Evolutionary conservation across 2,113 vertebrate genomes (phyloP).

Genomic region (Panthera tigris): DNA sequence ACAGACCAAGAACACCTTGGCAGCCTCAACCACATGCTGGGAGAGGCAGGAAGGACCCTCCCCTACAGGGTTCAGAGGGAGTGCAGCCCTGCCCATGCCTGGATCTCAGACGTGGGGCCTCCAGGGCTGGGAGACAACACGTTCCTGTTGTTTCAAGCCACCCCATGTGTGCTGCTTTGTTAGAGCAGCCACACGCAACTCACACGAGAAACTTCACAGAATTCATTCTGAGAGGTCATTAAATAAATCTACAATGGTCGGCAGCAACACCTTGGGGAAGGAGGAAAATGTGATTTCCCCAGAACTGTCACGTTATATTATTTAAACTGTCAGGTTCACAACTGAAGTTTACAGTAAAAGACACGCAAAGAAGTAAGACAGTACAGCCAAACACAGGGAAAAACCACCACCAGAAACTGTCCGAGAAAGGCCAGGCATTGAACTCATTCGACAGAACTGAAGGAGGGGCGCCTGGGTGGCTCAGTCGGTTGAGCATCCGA

Average conservation of each 20-base stretch:
- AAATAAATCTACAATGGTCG: neutral
- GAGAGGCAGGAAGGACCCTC: neutral
- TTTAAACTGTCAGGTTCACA: neutral
- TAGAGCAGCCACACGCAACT: neutral
- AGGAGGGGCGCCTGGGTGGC: too few species aligned
- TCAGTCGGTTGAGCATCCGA: too few species aligned
- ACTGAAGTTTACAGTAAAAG: too few species aligned
- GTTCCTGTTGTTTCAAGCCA: too few species aligned
- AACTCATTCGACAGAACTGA: neutral
- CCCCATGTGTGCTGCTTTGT: neutral
- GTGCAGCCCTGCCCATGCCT: neutral
- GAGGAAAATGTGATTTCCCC: too few species aligned
- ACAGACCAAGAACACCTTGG: too few species aligned
- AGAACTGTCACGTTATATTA: neutral
- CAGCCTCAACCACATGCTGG: neutral
- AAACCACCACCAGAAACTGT: neutral
- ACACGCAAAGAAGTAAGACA: neutral
- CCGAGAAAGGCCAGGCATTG: neutral
- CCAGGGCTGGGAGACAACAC: neutral
- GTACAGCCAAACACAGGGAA: neutral
- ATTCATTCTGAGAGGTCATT: neutral
- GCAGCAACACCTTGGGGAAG: neutral
- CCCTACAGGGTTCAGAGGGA: neutral
- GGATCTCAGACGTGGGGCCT: neutral
- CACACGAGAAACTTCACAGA: neutral